Conservation (phyloP, 2,888 invertebrate species). For the Exephanes ischioxanthus region DNA sequence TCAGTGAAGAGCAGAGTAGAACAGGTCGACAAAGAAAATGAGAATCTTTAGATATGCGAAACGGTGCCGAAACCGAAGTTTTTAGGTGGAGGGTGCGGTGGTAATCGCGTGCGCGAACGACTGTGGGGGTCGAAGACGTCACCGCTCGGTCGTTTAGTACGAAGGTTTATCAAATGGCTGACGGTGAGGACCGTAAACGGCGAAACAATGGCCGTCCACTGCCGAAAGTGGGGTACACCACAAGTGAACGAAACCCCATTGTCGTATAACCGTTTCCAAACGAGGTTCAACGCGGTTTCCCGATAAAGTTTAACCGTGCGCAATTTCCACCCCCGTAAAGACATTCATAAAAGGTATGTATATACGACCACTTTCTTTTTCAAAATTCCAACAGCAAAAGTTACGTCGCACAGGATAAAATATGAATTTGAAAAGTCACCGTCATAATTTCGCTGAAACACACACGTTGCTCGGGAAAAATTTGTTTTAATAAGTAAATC, state of each 20-base stretch:
- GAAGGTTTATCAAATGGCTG: neutral
- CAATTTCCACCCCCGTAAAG: constrained; percentile 44
- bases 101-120: neutral
- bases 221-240: constrained; percentile 3
- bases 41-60: neutral
- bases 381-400: constrained; percentile 34
- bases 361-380: constrained; percentile 9
- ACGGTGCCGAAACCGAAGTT: neutral
- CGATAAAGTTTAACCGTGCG: constrained; percentile 33
- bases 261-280: neutral
- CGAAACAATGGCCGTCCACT: constrained; percentile 60
- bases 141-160: neutral
- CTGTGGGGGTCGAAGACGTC: neutral
- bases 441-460: neutral
- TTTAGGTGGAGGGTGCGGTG: neutral
- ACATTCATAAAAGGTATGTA: constrained; percentile 51
- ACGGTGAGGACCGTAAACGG: constrained; percentile 45
- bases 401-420: neutral
- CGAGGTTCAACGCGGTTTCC: neutral
- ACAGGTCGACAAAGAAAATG: neutral
- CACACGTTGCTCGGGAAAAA: neutral
- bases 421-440: neutral
- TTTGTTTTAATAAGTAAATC: neutral
- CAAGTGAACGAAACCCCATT: constrained; percentile 24
- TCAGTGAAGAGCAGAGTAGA: neutral